phyloP scores from a whole-genome alignment of 2,113 vertebrate genomes.

The Malurus melanocephalus region DNA sequence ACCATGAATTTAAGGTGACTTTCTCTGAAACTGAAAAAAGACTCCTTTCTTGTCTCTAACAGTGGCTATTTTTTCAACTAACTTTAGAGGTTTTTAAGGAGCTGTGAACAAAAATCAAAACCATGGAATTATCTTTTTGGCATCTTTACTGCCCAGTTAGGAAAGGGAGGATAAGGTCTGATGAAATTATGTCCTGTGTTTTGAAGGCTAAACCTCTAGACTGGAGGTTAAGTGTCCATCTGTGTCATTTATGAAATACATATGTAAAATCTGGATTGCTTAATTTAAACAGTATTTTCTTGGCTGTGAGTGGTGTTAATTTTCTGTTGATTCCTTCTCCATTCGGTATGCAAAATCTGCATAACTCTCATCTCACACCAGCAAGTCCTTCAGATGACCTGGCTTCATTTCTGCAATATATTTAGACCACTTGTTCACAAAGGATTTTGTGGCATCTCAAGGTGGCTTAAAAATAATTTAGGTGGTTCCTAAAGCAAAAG shows the following conservation, averaged over 20 bases:
- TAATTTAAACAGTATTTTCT: slow-evolving; percentile 36
- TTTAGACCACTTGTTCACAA: slow-evolving; percentile 26
- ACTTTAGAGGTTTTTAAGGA: background rate
- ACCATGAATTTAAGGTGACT: slow-evolving; percentile 26
- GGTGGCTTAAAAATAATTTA: slow-evolving; percentile 20
- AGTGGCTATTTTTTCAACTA: background rate
- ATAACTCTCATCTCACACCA: background rate
- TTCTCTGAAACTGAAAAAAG: slow-evolving; percentile 14
- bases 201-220: background rate
- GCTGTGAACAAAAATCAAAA: background rate
- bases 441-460: background rate
- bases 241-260: slow-evolving; percentile 2
- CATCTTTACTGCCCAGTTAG: background rate
- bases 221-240: background rate
- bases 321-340: slow-evolving; percentile 24
- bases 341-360: slow-evolving; percentile 15
- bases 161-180: slow-evolving; percentile 27
- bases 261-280: background rate
- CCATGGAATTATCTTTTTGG: background rate
- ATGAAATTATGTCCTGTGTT: slow-evolving; percentile 22
- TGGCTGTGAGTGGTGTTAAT: background rate
- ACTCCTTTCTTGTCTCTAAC: background rate
- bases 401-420: slow-evolving; percentile 41
- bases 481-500: background rate
- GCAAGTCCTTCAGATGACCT: background rate